Conservation (phyloP, 2,888 invertebrate species). For the Colostygia pectinataria region DNA sequence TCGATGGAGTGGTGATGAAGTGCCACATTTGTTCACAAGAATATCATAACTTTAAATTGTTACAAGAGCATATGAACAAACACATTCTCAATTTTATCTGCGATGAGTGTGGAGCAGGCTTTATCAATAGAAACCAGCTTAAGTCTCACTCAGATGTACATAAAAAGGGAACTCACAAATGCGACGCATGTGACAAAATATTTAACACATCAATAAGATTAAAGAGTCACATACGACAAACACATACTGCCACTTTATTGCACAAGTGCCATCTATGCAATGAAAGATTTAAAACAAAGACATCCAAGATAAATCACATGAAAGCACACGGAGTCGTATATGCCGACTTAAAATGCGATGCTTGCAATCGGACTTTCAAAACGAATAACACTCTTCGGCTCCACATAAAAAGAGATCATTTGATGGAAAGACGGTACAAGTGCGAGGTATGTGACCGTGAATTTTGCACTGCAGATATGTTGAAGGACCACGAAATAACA, state of each 20-base stretch:
- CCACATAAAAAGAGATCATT: slow-evolving; percentile 64
- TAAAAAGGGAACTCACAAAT: slow-evolving; percentile 43
- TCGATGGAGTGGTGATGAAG: slow-evolving; percentile 40
- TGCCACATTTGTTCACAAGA: slow-evolving; percentile 48
- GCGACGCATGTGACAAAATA: slow-evolving; percentile 20
- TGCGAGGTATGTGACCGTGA: slow-evolving; percentile 70
- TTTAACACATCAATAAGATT: slow-evolving; percentile 11
- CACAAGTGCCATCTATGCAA: slow-evolving; percentile 55
- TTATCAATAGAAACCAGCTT: slow-evolving; percentile 37
- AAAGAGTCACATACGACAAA: slow-evolving; percentile 11
- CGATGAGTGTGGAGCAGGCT: slow-evolving; percentile 43
- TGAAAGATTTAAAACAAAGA: slow-evolving; percentile 47
- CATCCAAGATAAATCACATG: slow-evolving; percentile 50
- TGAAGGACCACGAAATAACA: slow-evolving; percentile 58
- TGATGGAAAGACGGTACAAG: slow-evolving; percentile 60
- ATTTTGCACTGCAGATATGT: slow-evolving; percentile 50
- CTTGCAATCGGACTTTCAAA: slow-evolving; percentile 56
- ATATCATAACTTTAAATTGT: slow-evolving; percentile 47
- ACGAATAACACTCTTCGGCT: slow-evolving; percentile 47
- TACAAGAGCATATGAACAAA: slow-evolving; percentile 54
- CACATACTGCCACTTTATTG: slow-evolving; percentile 13
- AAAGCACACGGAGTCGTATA: slow-evolving; percentile 49
- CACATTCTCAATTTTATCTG: slow-evolving; percentile 56
- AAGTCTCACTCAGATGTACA: slow-evolving; percentile 49
- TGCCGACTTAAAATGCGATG: slow-evolving; percentile 51